Evolutionary conservation across 2,113 vertebrate genomes (phyloP).

Genomic region (Ginglymostoma cirratum): DNA sequence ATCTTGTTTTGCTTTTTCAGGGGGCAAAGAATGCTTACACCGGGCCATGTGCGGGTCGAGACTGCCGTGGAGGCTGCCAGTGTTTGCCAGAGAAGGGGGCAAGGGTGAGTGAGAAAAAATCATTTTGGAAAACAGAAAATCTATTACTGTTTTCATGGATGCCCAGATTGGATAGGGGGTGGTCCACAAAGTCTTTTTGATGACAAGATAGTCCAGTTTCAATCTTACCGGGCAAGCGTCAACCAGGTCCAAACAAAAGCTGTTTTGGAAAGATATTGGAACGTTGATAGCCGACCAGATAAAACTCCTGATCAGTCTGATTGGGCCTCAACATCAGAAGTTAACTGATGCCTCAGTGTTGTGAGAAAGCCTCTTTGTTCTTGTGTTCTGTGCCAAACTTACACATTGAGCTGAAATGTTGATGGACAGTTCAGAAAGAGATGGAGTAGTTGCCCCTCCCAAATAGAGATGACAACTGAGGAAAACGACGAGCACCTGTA

Average conservation of each 20-base stretch:
- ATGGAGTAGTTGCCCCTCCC: neutral
- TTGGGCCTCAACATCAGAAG: neutral
- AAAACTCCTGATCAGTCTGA: neutral
- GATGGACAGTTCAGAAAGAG: neutral
- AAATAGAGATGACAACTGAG: neutral
- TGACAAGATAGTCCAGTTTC: neutral
- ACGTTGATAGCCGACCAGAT: neutral
- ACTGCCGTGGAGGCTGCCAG: conserved; percentile 68
- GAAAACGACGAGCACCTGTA: neutral
- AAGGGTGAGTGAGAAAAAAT: conserved; percentile 61
- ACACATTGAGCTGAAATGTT: neutral
- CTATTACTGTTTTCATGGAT: conserved; percentile 24
- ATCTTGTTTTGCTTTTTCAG: conserved; percentile 48
- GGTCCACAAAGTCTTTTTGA: neutral
- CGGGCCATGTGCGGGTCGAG: conserved; percentile 65
- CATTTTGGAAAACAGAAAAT: conserved; percentile 38
- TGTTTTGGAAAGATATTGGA: neutral
- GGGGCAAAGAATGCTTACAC: conserved; percentile 60
- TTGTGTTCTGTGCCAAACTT: neutral
- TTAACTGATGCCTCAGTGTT: neutral
- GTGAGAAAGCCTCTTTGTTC: neutral
- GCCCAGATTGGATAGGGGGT: neutral
- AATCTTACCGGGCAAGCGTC: neutral
- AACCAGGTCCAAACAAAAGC: neutral
- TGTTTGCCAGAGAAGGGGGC: conserved; percentile 79